Evolutionary conservation across 2,888 invertebrate genomes (phyloP).

Genomic region (Leucoma salicis): DNA sequence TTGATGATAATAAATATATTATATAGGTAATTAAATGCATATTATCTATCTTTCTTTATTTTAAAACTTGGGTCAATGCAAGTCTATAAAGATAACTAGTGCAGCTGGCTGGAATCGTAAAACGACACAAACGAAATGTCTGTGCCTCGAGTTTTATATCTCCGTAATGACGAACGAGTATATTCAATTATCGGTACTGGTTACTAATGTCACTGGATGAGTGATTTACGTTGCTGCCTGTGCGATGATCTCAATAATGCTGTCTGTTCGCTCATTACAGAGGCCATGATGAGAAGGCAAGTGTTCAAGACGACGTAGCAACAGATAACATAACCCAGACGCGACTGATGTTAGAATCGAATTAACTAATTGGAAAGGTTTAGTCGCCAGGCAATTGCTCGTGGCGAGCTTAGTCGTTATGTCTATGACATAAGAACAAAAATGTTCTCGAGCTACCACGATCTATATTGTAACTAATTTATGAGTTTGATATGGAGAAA

Average conservation of each 20-base stretch:
- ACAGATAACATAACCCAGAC: constrained; percentile 36
- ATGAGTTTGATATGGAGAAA: no score
- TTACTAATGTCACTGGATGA: constrained; percentile 62
- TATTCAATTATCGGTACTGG: constrained; percentile 74
- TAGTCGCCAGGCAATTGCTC: constrained; percentile 62
- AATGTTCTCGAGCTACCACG: constrained; percentile 15
- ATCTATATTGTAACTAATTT: no score
- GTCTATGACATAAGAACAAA: constrained; percentile 39
- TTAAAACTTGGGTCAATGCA: constrained; percentile 62
- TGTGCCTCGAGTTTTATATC: constrained; percentile 68
- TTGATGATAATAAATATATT: background rate
- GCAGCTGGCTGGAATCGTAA: constrained; percentile 74
- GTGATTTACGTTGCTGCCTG: constrained; percentile 56
- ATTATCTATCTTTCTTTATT: constrained; percentile 25
- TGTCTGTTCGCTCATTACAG: constrained; percentile 10
- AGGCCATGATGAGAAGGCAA: constrained; percentile 7
- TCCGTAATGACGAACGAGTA: constrained; percentile 73
- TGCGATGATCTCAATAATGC: constrained; percentile 35
- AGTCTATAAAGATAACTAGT: constrained; percentile 49
- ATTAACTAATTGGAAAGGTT: constrained; percentile 65
- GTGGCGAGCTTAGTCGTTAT: constrained; percentile 59
- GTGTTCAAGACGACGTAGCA: constrained; percentile 24
- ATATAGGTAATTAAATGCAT: constrained; percentile 10
- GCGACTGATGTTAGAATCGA: constrained; percentile 41
- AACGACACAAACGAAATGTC: constrained; percentile 65